A percentile compares a stretch with the other conserved stretches of the same genome.
These are phyloP conservation scores for Sinocyclocheilus grahami DNA, from an alignment of 2,113 vertebrate genomes.

Conservation along the genomic window DNA sequence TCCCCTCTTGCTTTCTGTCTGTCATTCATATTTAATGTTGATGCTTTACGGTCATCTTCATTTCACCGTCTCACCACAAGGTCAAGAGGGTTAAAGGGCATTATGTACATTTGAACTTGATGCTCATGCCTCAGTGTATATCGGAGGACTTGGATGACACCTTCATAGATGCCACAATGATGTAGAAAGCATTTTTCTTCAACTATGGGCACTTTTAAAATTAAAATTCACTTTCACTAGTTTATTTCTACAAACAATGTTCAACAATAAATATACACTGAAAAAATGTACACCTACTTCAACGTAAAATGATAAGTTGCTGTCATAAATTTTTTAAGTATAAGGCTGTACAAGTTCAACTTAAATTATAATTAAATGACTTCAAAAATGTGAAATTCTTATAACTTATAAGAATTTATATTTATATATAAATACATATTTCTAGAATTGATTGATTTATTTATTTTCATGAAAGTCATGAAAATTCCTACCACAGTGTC, in stretches of 20 bases:
- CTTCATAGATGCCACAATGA: not conserved
- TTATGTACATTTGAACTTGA: not conserved
- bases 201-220: not conserved
- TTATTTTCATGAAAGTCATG: too few species aligned
- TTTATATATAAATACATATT: too few species aligned
- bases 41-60: not conserved
- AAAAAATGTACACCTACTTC: too few species aligned
- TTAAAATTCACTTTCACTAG: too few species aligned
- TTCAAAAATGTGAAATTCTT: too few species aligned
- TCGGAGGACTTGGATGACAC: not conserved
- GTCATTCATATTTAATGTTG: slow-evolving; percentile 33
- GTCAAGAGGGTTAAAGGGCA: not conserved
- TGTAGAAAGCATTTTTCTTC: not conserved
- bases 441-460: too few species aligned
- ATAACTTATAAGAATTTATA: too few species aligned
- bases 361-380: too few species aligned
- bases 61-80: slow-evolving; percentile 4
- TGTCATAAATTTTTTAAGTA: too few species aligned
- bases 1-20: not conserved
- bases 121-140: not conserved
- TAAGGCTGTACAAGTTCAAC: too few species aligned
- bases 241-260: not conserved
- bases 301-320: too few species aligned
- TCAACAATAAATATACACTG: not conserved
- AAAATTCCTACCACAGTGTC: too few species aligned